Evolutionary conservation across 2,113 vertebrate genomes (phyloP).

Genomic region (Notarius quadriscutis): DNA sequence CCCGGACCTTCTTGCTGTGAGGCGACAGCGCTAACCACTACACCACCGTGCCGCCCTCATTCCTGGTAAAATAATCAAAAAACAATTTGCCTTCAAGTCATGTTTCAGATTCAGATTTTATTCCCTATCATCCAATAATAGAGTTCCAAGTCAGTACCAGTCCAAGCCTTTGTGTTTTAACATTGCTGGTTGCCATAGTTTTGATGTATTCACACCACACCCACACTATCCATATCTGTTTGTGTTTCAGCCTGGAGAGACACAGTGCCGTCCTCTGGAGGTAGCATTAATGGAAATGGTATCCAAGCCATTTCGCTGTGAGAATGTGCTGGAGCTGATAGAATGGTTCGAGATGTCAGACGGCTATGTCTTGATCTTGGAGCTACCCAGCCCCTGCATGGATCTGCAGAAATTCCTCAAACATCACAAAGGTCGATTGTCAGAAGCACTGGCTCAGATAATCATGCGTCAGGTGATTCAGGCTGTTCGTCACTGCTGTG

Average conservation of each 20-base stretch:
- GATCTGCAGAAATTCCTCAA: conserved; percentile 58
- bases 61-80: no score
- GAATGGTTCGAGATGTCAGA: conserved; percentile 62
- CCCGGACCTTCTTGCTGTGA: no score
- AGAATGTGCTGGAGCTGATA: conserved; percentile 58
- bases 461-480: conserved; percentile 61
- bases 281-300: conserved; percentile 61
- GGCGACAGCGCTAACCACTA: no score
- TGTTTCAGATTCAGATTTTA: no score
- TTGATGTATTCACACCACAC: no score
- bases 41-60: no score
- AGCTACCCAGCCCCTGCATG: conserved; percentile 55
- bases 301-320: conserved; percentile 42
- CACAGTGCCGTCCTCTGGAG: conserved; percentile 53
- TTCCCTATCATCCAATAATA: no score
- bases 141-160: no score
- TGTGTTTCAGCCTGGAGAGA: conserved; percentile 34
- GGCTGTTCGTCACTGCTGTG: conserved; percentile 56
- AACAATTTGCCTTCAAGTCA: no score
- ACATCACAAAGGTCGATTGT: background rate
- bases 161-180: no score
- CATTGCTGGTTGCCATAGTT: no score
- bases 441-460: conserved; percentile 42
- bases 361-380: conserved; percentile 58
- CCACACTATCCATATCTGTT: background rate